Conservation (phyloP, 2,888 invertebrate species). For the Linyphia triangularis region DNA sequence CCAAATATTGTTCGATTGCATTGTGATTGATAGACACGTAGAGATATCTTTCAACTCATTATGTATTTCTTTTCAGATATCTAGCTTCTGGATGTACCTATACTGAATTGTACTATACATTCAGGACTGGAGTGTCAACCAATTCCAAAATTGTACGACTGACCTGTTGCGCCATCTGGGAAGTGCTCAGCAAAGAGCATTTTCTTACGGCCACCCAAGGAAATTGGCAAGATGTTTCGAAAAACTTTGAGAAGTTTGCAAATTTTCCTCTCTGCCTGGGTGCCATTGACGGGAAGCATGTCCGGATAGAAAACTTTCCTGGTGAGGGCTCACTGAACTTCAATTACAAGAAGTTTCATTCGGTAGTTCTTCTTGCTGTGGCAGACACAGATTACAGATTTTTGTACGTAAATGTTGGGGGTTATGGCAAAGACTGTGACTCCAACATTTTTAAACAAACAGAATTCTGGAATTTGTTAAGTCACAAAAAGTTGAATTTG, state of each 20-base stretch:
- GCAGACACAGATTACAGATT: not conserved
- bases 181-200: not conserved
- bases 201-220: not conserved
- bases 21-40: too few species aligned
- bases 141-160: not conserved
- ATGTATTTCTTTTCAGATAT: not conserved
- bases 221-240: not conserved
- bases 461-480: not conserved
- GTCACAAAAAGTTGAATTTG: not conserved
- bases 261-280: not conserved
- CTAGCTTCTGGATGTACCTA: not conserved
- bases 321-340: not conserved
- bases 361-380: not conserved
- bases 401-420: not conserved
- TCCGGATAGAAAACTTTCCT: not conserved
- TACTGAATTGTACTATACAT: not conserved
- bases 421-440: constrained; percentile 23
- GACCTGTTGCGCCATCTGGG: not conserved
- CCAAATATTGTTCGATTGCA: too few species aligned
- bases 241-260: not conserved
- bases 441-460: not conserved
- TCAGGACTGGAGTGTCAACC: not conserved
- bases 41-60: too few species aligned
- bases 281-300: not conserved
- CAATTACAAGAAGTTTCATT: not conserved